These are phyloP conservation scores for Cynocephalus volans DNA, from an alignment of 2,113 vertebrate genomes.

Conservation along the genomic window DNA sequence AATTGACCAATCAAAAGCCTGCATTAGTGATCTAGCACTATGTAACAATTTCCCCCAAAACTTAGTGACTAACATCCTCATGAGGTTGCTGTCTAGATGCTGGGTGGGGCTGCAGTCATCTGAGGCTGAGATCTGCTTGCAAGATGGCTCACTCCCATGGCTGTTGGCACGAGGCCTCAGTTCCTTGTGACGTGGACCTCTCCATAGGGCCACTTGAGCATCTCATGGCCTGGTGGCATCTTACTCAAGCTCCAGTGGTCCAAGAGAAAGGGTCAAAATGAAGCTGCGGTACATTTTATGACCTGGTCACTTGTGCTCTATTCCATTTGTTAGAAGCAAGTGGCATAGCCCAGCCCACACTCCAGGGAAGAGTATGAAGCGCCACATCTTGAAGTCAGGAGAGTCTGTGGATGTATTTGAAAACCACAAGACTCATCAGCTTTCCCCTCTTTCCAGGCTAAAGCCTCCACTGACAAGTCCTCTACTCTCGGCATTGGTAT, in stretches of 20 bases:
- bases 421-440: not conserved
- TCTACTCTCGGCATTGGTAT: fast-evolving
- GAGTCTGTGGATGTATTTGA: fast-evolving
- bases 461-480: fast-evolving
- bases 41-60: not conserved
- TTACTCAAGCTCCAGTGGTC: not conserved
- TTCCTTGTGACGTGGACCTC: not conserved
- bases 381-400: not conserved
- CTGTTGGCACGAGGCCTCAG: not conserved
- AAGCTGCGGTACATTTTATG: fast-evolving
- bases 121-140: not conserved
- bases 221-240: not conserved
- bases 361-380: no score
- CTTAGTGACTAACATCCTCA: not conserved
- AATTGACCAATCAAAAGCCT: not conserved
- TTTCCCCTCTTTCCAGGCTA: not conserved
- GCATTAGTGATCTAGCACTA: not conserved
- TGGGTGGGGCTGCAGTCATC: not conserved
- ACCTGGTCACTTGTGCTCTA: not conserved
- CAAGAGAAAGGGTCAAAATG: not conserved
- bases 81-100: not conserved
- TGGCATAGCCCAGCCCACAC: no score
- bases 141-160: not conserved
- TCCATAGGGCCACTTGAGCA: fast-evolving
- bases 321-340: not conserved